Percentiles rank a stretch among this genome's conserved stretches.
Conservation (phyloP, 2,797 vertebrate genomes). For the Gadopsis marmoratus region DNA sequence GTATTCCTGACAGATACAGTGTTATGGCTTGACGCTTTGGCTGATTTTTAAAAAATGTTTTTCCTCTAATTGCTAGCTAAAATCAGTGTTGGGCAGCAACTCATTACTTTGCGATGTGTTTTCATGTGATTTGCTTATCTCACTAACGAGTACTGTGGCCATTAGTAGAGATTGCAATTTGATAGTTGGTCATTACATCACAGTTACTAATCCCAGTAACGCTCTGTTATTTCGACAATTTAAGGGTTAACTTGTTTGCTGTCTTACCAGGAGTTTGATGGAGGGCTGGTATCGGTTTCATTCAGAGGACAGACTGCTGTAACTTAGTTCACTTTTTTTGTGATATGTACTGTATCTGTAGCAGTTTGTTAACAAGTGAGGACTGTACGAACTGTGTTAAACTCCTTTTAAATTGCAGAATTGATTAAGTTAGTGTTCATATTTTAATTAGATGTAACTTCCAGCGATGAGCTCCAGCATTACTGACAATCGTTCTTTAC, state of each 20-base stretch:
- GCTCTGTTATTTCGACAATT: neutral
- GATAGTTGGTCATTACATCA: neutral
- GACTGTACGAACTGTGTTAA: neutral
- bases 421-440: neutral
- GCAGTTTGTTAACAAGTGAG: constrained; percentile 15
- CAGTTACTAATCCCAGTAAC: neutral
- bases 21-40: constrained; percentile 5
- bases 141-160: neutral
- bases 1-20: constrained; percentile 22
- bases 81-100: neutral
- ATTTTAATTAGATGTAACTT: neutral
- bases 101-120: neutral
- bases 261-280: neutral
- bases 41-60: neutral
- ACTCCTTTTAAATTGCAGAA: neutral
- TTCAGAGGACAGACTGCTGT: constrained; percentile 10
- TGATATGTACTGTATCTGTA: neutral
- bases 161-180: neutral
- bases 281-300: neutral
- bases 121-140: constrained; percentile 1
- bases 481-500: neutral
- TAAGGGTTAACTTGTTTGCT: neutral
- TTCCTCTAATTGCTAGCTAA: neutral
- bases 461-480: neutral
- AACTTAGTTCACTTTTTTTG: neutral